Percentiles rank a stretch among this genome's conserved stretches.
Conservation (phyloP, 2,888 invertebrate genomes). For the Tiphia femorata region DNA sequence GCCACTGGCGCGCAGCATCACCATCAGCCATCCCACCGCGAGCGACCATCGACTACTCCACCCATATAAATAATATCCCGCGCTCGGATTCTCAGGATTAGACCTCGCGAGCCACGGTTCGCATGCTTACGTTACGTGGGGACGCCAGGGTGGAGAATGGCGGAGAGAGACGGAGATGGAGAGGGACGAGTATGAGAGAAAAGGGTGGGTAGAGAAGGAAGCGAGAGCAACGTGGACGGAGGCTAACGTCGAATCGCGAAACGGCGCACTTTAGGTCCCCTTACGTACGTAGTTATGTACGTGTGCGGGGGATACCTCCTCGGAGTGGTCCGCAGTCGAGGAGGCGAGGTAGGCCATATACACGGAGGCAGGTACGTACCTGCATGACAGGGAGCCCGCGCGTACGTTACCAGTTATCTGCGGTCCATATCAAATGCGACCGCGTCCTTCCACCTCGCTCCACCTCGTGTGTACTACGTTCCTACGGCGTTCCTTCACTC, state of each 20-base stretch:
- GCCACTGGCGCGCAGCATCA: slow-evolving; percentile 16
- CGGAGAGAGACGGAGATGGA: too few species aligned
- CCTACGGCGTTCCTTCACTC: slow-evolving; percentile 1
- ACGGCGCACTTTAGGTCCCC: slow-evolving; percentile 16
- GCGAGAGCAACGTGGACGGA: neutral
- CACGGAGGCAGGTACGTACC: slow-evolving; percentile 43
- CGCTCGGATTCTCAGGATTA: slow-evolving; percentile 54
- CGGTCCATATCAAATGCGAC: slow-evolving; percentile 67
- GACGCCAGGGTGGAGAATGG: too few species aligned
- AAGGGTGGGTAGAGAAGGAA: too few species aligned
- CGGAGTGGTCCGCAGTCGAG: neutral
- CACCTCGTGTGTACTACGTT: slow-evolving; percentile 19
- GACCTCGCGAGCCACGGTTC: slow-evolving; percentile 32
- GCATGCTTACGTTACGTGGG: slow-evolving; percentile 6
- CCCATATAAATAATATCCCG: slow-evolving; percentile 63
- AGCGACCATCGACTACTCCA: slow-evolving; percentile 31
- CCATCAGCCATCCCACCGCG: slow-evolving; percentile 17
- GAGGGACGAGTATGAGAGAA: too few species aligned
- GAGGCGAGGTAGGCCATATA: slow-evolving; percentile 25
- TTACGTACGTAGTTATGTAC: neutral
- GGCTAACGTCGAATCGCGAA: slow-evolving; percentile 29
- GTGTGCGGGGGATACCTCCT: slow-evolving; percentile 5
- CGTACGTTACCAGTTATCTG: slow-evolving; percentile 67
- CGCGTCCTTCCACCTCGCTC: slow-evolving; percentile 50
- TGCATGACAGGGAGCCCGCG: slow-evolving; percentile 61